Conservation (phyloP, 1,140 invertebrate genomes). For the Drosophila mayri region DNA sequence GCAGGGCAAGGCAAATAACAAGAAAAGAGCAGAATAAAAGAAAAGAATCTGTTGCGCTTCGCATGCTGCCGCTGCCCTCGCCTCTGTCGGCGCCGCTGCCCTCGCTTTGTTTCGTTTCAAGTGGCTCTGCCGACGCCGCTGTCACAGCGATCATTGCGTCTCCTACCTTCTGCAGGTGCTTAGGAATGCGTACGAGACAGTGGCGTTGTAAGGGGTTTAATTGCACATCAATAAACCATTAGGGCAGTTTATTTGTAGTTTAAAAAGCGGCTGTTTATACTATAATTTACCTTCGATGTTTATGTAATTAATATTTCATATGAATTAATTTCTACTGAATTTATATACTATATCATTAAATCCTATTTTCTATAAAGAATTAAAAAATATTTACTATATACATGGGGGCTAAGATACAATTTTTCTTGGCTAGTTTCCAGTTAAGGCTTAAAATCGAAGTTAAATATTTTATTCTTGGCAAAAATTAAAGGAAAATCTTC, state of each 20-base stretch:
- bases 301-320: background rate
- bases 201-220: slow-evolving; percentile 1
- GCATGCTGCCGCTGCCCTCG: slow-evolving; percentile 54
- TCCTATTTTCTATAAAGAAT: background rate
- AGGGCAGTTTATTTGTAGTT: background rate
- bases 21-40: slow-evolving; percentile 68
- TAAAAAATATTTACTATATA: background rate
- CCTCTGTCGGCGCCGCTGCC: slow-evolving; percentile 26
- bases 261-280: background rate
- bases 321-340: background rate
- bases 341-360: background rate
- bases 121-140: slow-evolving; percentile 53
- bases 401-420: background rate
- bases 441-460: background rate
- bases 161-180: slow-evolving; percentile 63
- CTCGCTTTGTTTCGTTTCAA: slow-evolving; percentile 74
- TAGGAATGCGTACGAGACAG: slow-evolving; percentile 68
- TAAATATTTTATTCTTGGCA: background rate
- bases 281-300: background rate
- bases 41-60: slow-evolving; percentile 79
- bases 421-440: background rate
- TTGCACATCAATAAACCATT: background rate
- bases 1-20: slow-evolving; percentile 78
- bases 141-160: slow-evolving; percentile 43
- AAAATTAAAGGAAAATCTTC: too few relatives aligned